A percentile compares a stretch with the other conserved stretches of the same genome.
These are phyloP conservation scores for Streblospio benedicti DNA, from an alignment of 1,140 invertebrate genomes.

Conservation along the genomic window DNA sequence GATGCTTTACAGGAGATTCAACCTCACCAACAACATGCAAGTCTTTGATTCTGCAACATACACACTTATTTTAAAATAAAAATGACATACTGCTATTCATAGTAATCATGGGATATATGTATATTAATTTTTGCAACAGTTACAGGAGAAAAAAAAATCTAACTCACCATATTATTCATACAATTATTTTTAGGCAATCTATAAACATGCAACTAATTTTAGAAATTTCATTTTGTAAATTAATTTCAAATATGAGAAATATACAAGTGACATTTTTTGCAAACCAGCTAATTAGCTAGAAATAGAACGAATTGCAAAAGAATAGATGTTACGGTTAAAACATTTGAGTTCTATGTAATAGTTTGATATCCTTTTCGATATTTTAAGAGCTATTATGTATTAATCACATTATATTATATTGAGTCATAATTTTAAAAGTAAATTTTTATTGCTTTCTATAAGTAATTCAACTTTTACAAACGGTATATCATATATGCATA, in stretches of 20 bases:
- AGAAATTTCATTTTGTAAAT: no score
- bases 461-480: background rate
- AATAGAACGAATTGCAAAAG: no score
- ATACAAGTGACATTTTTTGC: no score
- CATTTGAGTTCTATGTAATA: no score
- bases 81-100: constrained; percentile 27
- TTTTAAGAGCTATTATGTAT: background rate
- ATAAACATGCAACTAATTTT: no score
- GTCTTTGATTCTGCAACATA: constrained; percentile 45
- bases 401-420: background rate
- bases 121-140: constrained; percentile 16
- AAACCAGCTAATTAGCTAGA: no score
- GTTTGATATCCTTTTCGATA: no score
- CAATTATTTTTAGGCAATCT: no score
- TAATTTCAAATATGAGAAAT: no score
- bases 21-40: constrained; percentile 54
- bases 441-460: background rate
- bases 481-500: background rate
- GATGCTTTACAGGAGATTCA: constrained; percentile 70
- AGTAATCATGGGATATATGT: constrained; percentile 14
- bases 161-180: constrained; percentile 2
- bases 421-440: background rate
- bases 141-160: constrained; percentile 6
- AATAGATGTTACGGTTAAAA: no score
- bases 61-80: constrained; percentile 7